These are phyloP conservation scores for Ruditapes philippinarum DNA, from an alignment of 1,140 invertebrate genomes.

Conservation along the genomic window DNA sequence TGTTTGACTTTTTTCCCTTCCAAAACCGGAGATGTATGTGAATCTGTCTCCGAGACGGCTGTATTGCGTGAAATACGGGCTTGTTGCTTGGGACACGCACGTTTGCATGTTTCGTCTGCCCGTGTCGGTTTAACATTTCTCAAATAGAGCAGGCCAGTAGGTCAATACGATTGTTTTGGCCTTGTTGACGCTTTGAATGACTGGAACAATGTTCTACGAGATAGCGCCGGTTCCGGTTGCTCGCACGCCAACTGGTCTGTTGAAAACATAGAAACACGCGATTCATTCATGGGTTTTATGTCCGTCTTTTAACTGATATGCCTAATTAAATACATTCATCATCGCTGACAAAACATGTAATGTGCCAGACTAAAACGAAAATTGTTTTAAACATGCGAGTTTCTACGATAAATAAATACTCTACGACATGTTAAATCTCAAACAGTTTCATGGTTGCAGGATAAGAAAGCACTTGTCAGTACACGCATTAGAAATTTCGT, in stretches of 20 bases:
- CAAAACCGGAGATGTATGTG: neutral
- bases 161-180: constrained; percentile 33
- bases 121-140: constrained; percentile 45
- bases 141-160: constrained; percentile 25
- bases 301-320: constrained; percentile 53
- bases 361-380: constrained; percentile 43
- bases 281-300: constrained; percentile 54
- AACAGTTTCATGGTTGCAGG: neutral
- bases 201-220: constrained; percentile 20
- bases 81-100: constrained; percentile 43
- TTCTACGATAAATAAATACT: constrained; percentile 15
- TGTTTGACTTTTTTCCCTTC: neutral
- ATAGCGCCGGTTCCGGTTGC: constrained; percentile 17
- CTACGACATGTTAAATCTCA: neutral
- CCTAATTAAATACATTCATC: constrained; percentile 64
- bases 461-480: too few species aligned
- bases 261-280: constrained; percentile 44
- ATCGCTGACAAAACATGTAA: constrained; percentile 50
- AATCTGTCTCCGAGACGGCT: neutral
- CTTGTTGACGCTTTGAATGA: constrained; percentile 42
- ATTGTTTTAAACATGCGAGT: constrained; percentile 43
- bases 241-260: constrained; percentile 21
- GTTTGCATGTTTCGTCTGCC: constrained; percentile 48
- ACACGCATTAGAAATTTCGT: too few species aligned
- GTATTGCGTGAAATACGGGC: constrained; percentile 30